A percentile compares a stretch with the other conserved stretches of the same genome.
These are phyloP conservation scores for Drosophila virilis DNA, from an alignment of 1,140 invertebrate genomes.

Conservation along the genomic window DNA sequence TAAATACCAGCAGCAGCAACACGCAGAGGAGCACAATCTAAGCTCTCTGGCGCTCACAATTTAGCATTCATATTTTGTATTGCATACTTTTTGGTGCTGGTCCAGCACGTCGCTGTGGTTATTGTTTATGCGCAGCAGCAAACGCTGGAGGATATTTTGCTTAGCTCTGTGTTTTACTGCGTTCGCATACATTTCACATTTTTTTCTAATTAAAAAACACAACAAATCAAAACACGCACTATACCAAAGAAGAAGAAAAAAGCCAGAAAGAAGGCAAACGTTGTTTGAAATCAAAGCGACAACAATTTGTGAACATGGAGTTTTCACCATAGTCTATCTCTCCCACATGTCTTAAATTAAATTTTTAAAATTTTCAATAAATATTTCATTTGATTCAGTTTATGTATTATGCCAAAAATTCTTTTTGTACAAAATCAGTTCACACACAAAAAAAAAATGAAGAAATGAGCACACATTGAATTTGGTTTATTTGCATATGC, in stretches of 20 bases:
- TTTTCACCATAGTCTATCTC: too few relatives aligned
- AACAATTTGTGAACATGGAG: constrained; percentile 3
- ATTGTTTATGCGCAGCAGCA: constrained; percentile 40
- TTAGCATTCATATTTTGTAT: constrained; percentile 59
- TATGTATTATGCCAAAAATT: too few relatives aligned
- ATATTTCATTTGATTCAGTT: neutral
- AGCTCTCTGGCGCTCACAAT: constrained; percentile 16
- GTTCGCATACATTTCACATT: constrained; percentile 20
- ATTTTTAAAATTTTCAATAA: constrained; percentile 1
- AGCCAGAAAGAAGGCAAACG: constrained; percentile 3
- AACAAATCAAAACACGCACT: constrained; percentile 36
- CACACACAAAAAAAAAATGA: neutral
- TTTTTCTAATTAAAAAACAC: constrained; percentile 64
- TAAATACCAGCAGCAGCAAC: constrained; percentile 15
- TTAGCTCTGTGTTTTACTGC: constrained; percentile 45
- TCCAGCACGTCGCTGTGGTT: constrained; percentile 38
- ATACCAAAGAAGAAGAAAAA: constrained; percentile 3
- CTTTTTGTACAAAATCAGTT: neutral
- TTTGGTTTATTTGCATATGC: constrained; percentile 20
- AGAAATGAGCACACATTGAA: constrained; percentile 17
- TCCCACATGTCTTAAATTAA: too few relatives aligned
- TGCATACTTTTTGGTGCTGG: constrained; percentile 67
- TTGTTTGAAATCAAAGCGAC: constrained; percentile 28
- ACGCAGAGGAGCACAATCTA: constrained; percentile 7
- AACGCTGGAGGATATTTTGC: constrained; percentile 44